Evolutionary conservation across 2,797 vertebrate genomes (phyloP).

Genomic region (Pitangus sulphuratus): DNA sequence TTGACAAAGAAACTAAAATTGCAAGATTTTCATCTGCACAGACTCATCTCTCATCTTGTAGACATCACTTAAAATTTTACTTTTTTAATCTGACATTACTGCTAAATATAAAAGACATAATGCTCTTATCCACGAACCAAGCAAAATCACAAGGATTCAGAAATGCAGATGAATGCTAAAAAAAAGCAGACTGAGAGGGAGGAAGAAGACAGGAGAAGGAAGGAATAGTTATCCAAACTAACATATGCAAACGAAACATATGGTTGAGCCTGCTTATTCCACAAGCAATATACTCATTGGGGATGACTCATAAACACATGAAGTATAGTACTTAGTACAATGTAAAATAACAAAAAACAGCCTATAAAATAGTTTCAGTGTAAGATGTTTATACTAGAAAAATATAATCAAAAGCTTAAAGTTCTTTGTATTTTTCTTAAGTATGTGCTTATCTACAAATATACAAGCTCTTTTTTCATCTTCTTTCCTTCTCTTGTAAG

Average conservation of each 20-base stretch:
- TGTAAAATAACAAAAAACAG: background rate
- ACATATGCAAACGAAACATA: conserved; percentile 62
- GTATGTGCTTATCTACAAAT: background rate
- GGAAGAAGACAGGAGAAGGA: background rate
- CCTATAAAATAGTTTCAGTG: background rate
- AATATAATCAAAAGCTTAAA: background rate
- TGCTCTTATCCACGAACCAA: background rate
- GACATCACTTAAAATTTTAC: background rate
- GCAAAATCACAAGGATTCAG: conserved; percentile 23
- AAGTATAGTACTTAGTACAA: background rate
- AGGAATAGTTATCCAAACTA: conserved; percentile 29
- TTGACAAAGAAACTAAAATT: background rate
- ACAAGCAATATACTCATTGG: conserved; percentile 14
- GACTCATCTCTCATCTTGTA: background rate
- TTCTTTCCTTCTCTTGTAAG: background rate
- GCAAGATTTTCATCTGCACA: background rate
- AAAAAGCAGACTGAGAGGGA: conserved; percentile 15
- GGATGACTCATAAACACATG: conserved; percentile 59
- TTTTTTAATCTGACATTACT: conserved; percentile 8
- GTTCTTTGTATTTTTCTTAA: background rate
- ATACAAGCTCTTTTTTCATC: background rate
- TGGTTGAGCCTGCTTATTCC: conserved; percentile 43
- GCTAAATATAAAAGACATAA: background rate
- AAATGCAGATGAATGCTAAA: conserved; percentile 35
- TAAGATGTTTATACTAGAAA: background rate